Conservation (phyloP, 2,113 vertebrate genomes). For the Garra rufa region DNA sequence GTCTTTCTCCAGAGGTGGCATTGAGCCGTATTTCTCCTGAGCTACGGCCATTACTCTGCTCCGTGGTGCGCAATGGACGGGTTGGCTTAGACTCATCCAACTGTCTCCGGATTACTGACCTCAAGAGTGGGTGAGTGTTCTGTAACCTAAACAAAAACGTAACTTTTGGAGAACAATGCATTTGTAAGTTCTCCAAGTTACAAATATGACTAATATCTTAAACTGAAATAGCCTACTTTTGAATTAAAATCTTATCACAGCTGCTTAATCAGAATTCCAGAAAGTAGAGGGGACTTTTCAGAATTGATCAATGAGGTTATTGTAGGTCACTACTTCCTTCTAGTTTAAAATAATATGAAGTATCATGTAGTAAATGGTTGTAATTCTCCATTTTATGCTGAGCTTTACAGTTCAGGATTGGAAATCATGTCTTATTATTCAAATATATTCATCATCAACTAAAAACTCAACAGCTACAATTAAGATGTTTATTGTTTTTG, state of each 20-base stretch:
- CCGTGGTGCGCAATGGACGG: conserved; percentile 92
- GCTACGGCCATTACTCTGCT: conserved; percentile 89
- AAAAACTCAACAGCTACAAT: too few relatives aligned
- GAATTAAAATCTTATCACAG: not conserved
- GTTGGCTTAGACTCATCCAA: conserved; percentile 95
- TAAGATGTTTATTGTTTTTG: too few relatives aligned
- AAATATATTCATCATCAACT: not conserved
- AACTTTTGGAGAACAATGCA: not conserved
- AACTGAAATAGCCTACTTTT: not conserved
- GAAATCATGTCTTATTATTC: not conserved
- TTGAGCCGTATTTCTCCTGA: conserved; percentile 93
- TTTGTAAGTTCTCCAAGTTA: not conserved
- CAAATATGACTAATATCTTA: not conserved
- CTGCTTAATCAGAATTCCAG: not conserved
- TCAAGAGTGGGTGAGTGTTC: conserved; percentile 91
- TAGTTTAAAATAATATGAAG: not conserved
- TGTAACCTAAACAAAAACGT: not conserved
- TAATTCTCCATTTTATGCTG: not conserved
- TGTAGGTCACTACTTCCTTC: not conserved
- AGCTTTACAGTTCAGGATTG: not conserved
- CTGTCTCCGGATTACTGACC: conserved; percentile 94
- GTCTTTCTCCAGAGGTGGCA: conserved; percentile 93
- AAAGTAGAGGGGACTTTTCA: not conserved
- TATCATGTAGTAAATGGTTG: not conserved
- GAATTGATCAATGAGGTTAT: not conserved